Percentiles rank a stretch among this genome's conserved stretches.
Conservation (phyloP, 2,888 invertebrate genomes). For the Dryobota labecula region DNA sequence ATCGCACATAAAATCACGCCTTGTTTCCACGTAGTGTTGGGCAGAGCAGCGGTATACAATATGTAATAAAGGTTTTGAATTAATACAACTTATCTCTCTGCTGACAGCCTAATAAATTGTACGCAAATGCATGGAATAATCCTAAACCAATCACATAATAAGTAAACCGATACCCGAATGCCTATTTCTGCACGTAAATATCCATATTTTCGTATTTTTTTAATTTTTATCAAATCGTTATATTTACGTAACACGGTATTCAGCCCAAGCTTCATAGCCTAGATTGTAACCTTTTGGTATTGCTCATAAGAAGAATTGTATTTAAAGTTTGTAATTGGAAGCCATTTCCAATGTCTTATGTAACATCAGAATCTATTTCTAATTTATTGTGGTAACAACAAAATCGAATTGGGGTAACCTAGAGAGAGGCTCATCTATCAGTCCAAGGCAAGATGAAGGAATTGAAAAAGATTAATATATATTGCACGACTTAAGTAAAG, state of each 20-base stretch:
- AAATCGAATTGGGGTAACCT: conserved; percentile 39
- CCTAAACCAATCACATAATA: conserved; percentile 6
- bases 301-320: conserved; percentile 30
- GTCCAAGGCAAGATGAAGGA: conserved; percentile 21
- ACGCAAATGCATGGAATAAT: neutral
- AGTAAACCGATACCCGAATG: neutral
- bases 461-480: conserved; percentile 59
- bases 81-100: neutral
- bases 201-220: no score
- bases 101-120: neutral
- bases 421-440: conserved; percentile 37
- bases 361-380: conserved; percentile 30
- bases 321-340: no score
- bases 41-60: no score
- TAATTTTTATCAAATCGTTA: conserved; percentile 11
- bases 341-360: conserved; percentile 33
- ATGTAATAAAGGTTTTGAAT: neutral
- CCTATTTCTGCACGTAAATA: neutral
- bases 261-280: neutral
- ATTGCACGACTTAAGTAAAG: conserved; percentile 18
- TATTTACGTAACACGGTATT: conserved; percentile 13
- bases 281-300: conserved; percentile 23
- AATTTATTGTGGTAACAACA: conserved; percentile 20
- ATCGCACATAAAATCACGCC: no score
- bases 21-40: no score